Evolutionary conservation across 2,797 vertebrate species (phyloP), one percentile per base, ranked within the genome.

Genomic region (Sebastes miniatus): DNA sequence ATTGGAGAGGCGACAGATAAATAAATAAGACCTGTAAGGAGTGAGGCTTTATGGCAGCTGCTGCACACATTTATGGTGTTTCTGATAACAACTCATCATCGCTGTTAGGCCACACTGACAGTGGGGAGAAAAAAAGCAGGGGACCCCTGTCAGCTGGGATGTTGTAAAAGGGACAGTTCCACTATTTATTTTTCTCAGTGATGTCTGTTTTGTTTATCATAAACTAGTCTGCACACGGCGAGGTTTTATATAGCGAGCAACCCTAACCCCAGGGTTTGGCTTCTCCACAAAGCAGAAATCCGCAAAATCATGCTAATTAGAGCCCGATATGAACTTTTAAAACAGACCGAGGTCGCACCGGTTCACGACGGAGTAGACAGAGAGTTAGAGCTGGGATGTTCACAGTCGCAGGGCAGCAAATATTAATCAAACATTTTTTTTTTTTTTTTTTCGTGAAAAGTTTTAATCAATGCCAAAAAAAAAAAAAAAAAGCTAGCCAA

Each of bases 21-120:
- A 93, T 92, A 90, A 91, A 89, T 85, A 87, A 78, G 77, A 83
- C 69, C 74, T 74, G 76, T 79, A 79, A 74, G 73, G 69, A 66
- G 68, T 47, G 78, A 91, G 77, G 83, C 83, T 83, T 81, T 82
- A 82, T 88, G 92, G 82, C 87, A 91, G 85, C 90, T 89, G 89
- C 75, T 86, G 85, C 78, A 85, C 66, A 89, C 80, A 92, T 89
- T 81, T 69, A 81, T 91, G 77, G 84, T 66, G 79, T 84, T 90
- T 90, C 85, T 88, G 85, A 87, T 89, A 90, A 90, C 83, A 84
- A 85, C 73, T 81, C 83, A 88, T 89, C 89, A 89, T 69, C 81
- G 72, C 7, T 10, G 80, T 81, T 83, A 79, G 82, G 78, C 73
- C 81, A 67, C 61, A 77, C 8, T 88, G 88, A 88, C 82, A 87